Evolutionary conservation across 2,888 invertebrate species (phyloP).

Genomic region (Ophioninae sp.): DNA sequence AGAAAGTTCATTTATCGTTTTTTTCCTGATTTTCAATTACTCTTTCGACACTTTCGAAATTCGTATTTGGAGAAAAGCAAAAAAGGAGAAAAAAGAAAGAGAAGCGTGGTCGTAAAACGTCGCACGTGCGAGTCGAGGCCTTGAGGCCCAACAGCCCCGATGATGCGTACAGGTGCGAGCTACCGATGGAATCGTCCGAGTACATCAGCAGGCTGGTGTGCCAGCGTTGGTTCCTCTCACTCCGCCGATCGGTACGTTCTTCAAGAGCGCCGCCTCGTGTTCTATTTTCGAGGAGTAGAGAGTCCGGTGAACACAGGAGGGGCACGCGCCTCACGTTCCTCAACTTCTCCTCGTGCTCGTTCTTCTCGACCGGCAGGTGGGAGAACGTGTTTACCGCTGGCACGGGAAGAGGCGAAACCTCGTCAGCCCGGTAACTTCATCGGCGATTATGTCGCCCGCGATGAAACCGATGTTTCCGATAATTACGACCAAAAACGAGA

Average conservation of each 20-base stretch:
- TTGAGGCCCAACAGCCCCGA: constrained; percentile 28
- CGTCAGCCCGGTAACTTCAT: constrained; percentile 1
- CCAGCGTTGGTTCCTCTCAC: too few species aligned
- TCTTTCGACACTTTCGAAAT: too few species aligned
- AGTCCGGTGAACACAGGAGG: constrained; percentile 34
- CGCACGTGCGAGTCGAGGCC: constrained; percentile 23
- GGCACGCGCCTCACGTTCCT: constrained; percentile 50
- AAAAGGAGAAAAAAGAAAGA: constrained; percentile 1
- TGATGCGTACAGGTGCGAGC: constrained; percentile 49
- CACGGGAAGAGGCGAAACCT: constrained; percentile 20
- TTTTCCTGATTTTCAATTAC: too few species aligned
- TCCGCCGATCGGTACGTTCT: constrained; percentile 30
- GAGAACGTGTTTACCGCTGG: constrained; percentile 48
- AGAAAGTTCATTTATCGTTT: too few species aligned
- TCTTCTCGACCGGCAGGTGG: constrained; percentile 48
- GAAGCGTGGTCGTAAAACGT: not conserved
- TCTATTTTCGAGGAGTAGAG: constrained; percentile 50
- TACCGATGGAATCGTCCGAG: constrained; percentile 38
- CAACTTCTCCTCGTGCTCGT: constrained; percentile 50
- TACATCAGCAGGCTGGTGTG: constrained; percentile 48
- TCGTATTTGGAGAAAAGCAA: too few species aligned
- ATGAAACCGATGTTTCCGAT: constrained; percentile 23
- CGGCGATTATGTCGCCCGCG: constrained; percentile 12
- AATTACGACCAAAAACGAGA: not conserved
- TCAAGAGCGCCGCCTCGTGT: constrained; percentile 47